phyloP scores from a whole-genome alignment of 2,113 vertebrate species.

The Laticauda laticaudata region DNA sequence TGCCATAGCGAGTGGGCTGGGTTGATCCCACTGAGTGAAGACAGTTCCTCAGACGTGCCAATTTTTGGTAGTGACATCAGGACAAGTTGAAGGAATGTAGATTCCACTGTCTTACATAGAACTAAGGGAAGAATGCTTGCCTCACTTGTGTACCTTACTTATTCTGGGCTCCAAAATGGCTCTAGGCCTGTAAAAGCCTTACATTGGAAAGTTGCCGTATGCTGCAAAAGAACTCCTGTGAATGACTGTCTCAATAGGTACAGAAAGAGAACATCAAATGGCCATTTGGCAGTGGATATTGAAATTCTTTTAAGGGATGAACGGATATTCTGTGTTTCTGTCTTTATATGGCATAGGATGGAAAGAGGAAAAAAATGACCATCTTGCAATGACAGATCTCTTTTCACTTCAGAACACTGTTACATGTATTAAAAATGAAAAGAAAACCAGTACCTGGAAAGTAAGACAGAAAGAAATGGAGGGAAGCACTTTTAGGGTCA shows the following conservation, averaged over 20 bases:
- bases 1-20: neutral
- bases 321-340: constrained; percentile 49
- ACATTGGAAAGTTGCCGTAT: constrained; percentile 54
- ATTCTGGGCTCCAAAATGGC: constrained; percentile 62
- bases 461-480: neutral
- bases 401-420: constrained; percentile 52
- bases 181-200: constrained; percentile 58
- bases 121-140: neutral
- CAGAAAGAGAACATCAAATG: constrained; percentile 67
- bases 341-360: constrained; percentile 36
- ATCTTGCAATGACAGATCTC: constrained; percentile 46
- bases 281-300: constrained; percentile 66
- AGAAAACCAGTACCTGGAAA: neutral
- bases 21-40: neutral
- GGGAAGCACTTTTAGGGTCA: neutral
- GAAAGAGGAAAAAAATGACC: constrained; percentile 52
- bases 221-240: constrained; percentile 61
- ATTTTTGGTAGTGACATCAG: neutral
- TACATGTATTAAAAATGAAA: constrained; percentile 8
- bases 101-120: neutral
- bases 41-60: neutral
- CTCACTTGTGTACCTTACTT: constrained; percentile 38
- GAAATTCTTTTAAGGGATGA: constrained; percentile 68
- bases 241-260: constrained; percentile 66
- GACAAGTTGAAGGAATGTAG: neutral